Evolutionary conservation across 2,888 invertebrate genomes (phyloP).

Genomic region (Pristionchus japonicus): DNA sequence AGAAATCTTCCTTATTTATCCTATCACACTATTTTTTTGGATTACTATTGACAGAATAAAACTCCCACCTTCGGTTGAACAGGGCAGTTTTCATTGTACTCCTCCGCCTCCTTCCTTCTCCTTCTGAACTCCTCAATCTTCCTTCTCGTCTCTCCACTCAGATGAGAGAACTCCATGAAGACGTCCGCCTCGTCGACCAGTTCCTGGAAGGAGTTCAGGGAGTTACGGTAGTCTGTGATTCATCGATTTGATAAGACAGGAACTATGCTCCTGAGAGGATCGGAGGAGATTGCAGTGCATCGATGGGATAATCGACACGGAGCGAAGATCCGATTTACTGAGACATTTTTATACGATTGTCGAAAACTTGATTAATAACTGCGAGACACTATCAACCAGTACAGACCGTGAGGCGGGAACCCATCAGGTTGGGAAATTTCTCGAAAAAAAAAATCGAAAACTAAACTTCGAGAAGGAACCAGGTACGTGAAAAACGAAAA

Average conservation of each 20-base stretch:
- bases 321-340: too few species aligned
- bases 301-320: too few species aligned
- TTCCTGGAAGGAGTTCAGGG: slow-evolving; percentile 51
- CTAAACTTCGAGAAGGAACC: neutral
- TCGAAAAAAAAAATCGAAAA: too few species aligned
- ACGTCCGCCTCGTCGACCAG: slow-evolving; percentile 75
- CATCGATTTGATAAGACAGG: too few species aligned
- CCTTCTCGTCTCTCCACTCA: slow-evolving; percentile 58
- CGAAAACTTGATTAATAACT: too few species aligned
- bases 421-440: neutral
- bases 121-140: slow-evolving; percentile 75
- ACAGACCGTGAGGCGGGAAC: too few species aligned
- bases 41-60: too few species aligned
- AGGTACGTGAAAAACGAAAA: neutral
- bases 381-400: too few species aligned
- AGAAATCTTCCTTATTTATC: too few species aligned
- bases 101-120: slow-evolving; percentile 74
- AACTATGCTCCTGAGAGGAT: neutral
- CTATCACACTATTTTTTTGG: too few species aligned
- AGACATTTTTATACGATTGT: too few species aligned
- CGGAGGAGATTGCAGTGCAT: neutral
- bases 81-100: slow-evolving; percentile 73
- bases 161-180: slow-evolving; percentile 73
- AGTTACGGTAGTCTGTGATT: neutral
- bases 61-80: slow-evolving; percentile 51